These are phyloP conservation scores for Pseudocheirus occidentalis DNA, from an alignment of 2,797 vertebrate genomes.

Conservation along the genomic window DNA sequence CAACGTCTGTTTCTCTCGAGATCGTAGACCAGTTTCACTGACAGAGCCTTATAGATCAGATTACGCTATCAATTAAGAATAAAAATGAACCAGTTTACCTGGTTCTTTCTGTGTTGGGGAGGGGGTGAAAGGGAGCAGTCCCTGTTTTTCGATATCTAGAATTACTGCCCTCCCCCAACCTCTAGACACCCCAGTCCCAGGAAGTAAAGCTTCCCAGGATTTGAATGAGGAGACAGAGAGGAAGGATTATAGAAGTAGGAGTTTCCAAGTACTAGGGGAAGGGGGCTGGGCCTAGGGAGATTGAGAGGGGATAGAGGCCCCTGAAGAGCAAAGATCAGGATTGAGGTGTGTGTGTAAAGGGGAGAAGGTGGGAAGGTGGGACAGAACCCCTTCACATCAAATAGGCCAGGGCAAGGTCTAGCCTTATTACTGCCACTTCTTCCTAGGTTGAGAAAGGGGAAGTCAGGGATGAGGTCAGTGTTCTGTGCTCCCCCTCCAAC, in stretches of 20 bases:
- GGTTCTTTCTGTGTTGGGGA: conserved; percentile 35
- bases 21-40: neutral
- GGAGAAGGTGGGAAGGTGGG: neutral
- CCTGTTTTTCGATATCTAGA: conserved; percentile 66
- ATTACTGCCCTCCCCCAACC: conserved; percentile 48
- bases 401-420: conserved; percentile 49
- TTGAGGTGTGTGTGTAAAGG: neutral
- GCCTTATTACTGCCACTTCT: conserved; percentile 62
- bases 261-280: neutral
- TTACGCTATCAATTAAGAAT: conserved; percentile 11
- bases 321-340: neutral
- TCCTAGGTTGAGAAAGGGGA: conserved; percentile 74
- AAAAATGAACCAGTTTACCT: neutral
- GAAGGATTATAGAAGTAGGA: neutral
- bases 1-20: neutral
- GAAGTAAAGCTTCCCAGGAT: conserved; percentile 27
- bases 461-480: conserved; percentile 66
- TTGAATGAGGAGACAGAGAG: neutral
- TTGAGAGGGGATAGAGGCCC: neutral
- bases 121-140: conserved; percentile 44
- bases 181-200: conserved; percentile 28
- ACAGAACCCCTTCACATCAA: conserved; percentile 33
- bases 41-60: conserved; percentile 19
- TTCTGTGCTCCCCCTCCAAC: conserved; percentile 24
- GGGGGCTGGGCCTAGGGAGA: neutral